Conservation (phyloP, 1,140 invertebrate species). For the Lucilia sericata region DNA sequence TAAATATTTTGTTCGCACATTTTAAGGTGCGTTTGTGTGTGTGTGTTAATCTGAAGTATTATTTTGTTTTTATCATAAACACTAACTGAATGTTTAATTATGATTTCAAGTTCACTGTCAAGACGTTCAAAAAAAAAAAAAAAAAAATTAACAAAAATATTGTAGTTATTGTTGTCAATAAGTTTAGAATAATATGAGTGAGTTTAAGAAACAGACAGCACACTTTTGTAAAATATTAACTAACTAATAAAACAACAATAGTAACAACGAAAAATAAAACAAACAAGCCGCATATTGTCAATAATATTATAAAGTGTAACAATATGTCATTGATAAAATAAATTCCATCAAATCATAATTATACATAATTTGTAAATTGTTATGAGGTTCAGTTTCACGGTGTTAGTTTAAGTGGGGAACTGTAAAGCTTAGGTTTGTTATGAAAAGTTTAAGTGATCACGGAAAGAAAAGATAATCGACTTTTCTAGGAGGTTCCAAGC, state of each 20-base stretch:
- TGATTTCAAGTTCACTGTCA: constrained; percentile 42
- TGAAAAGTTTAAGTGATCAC: too few species aligned
- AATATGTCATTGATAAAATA: background rate
- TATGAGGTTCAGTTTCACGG: too few species aligned
- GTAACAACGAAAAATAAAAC: background rate
- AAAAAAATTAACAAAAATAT: background rate
- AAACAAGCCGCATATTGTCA: background rate
- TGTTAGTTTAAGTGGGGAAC: too few species aligned
- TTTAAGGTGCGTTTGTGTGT: background rate
- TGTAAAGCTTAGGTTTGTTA: too few species aligned
- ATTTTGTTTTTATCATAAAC: background rate
- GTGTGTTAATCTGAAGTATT: background rate
- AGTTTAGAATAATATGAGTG: constrained; percentile 31
- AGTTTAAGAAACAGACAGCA: background rate
- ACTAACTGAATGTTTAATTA: constrained; percentile 31
- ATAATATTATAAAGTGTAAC: background rate
- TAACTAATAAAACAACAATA: background rate
- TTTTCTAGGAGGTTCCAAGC: too few species aligned
- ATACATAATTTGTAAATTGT: background rate
- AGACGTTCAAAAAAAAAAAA: background rate
- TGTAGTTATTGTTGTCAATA: background rate
- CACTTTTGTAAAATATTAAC: background rate
- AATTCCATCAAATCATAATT: background rate
- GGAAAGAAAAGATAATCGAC: too few species aligned
- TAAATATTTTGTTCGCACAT: constrained; percentile 17